Base-by-base conservation (phyloP, 2,888 invertebrate species). In the Noctua janthe region DNA sequence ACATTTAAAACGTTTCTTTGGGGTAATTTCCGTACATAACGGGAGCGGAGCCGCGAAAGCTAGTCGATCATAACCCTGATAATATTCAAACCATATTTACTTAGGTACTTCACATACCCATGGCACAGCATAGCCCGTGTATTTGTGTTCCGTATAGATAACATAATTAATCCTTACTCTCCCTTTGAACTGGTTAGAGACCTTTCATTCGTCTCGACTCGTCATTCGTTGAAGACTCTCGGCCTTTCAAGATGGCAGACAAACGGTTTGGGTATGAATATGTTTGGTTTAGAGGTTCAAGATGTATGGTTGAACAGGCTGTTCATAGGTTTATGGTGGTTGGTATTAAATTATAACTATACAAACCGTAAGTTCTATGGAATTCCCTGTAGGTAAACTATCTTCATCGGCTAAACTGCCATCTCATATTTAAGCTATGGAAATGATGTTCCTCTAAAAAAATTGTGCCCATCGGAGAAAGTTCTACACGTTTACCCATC, bases 111-210 rank as follows among this genome's bases (percentile, higher is more conserved):
- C 23, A 56, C 10, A 6, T 29, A 76, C 11, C 20, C 17, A 59
- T 51, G 23, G 13, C 20, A 2, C 43, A 47, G 35, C 35, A 51
- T 51, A 49, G 49, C n/a, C 78, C 15, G 8, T 49, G n/a, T 83
- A 56, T 71, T 39, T 77, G 71, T 78, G 43, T n/a, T 56, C 43
- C 43, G 13, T n/a, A n/a, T n/a, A 66, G 78, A 78, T 78, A 78
- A 59, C 15, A 67, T 71, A 78, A 82, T 82, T 78, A 84, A 82
- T 71, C 51, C 59, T 15, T 35, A 43, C 47, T n/a, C n/a, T 66
- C 43, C 39, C 81, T 82, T 78, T 82, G 84, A 82, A 51, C 62
- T 51, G 56, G 15, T 47, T 29, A 29, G 43, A 15, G 13, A 35
- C 66, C 43, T 59, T 78, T 49, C 81, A 66, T 59, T 64, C 56